Conservation (phyloP, 1,140 invertebrate species). For the Steinernema khuongi region DNA sequence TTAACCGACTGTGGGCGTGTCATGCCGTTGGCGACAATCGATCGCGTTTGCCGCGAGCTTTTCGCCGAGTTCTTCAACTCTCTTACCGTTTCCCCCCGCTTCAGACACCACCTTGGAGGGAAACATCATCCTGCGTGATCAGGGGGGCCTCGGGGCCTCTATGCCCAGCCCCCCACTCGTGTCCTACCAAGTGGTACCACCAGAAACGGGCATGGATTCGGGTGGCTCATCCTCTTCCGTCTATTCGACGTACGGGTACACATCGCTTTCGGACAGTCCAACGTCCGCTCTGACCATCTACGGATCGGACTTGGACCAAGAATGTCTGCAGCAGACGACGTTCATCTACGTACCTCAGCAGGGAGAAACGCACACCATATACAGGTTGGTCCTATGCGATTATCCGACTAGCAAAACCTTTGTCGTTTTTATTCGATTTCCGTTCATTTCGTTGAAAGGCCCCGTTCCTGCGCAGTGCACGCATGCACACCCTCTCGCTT, state of each 20-base stretch:
- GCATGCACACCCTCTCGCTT: background rate
- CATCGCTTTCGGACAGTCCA: background rate
- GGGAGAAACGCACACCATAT: background rate
- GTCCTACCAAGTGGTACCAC: constrained; percentile 1
- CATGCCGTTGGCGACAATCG: constrained; percentile 14
- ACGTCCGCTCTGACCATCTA: background rate
- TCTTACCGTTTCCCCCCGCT: background rate
- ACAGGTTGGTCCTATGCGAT: constrained; percentile 9
- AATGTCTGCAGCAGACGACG: background rate
- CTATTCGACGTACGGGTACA: constrained; percentile 7
- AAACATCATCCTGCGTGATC: constrained; percentile 13
- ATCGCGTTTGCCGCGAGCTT: constrained; percentile 4
- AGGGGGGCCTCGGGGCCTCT: background rate
- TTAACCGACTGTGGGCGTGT: constrained; percentile 16
- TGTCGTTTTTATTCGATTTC: background rate
- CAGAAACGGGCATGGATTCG: constrained; percentile 16
- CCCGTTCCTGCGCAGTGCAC: background rate
- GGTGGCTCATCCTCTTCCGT: constrained; percentile 3
- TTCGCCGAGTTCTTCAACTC: background rate
- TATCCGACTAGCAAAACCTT: no score
- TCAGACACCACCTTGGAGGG: constrained; percentile 16
- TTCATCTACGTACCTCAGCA: background rate
- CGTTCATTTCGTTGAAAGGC: background rate
- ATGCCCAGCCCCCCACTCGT: constrained; percentile 11
- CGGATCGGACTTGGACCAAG: background rate